phyloP scores from a whole-genome alignment of 2,113 vertebrate genomes.

The Xenopus laevis region DNA sequence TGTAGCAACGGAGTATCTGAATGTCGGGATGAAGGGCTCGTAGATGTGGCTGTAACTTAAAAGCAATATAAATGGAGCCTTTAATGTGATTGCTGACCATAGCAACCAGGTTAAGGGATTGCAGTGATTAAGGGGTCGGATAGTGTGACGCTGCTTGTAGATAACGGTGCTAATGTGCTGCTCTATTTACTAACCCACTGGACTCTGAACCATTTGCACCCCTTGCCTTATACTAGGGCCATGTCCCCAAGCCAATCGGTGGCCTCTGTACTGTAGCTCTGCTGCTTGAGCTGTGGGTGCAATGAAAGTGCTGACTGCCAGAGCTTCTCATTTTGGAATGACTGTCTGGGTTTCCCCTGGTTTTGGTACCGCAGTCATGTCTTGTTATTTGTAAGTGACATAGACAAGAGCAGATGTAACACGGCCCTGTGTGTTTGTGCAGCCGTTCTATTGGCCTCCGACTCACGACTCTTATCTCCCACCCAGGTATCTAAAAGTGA shows the following conservation, averaged over 20 bases:
- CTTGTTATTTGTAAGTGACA: not conserved
- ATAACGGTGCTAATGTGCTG: too few relatives aligned
- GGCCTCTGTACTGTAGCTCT: not conserved
- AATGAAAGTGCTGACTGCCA: too few relatives aligned
- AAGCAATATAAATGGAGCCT: too few relatives aligned
- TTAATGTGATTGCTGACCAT: too few relatives aligned
- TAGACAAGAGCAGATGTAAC: not conserved
- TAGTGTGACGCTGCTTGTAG: too few relatives aligned
- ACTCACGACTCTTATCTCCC: not conserved
- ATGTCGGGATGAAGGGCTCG: too few relatives aligned
- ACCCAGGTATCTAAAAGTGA: conserved; percentile 55
- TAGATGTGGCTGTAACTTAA: too few relatives aligned
- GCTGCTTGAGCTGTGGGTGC: too few relatives aligned
- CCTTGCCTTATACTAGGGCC: not conserved
- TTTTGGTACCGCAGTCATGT: not conserved
- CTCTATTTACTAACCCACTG: not conserved
- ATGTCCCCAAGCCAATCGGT: not conserved
- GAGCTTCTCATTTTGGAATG: not conserved
- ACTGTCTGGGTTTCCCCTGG: not conserved
- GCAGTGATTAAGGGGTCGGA: too few relatives aligned
- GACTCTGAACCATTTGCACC: not conserved
- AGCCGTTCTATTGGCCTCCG: too few relatives aligned
- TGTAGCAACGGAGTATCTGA: too few relatives aligned
- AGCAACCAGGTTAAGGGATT: too few relatives aligned
- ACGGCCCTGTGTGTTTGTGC: not conserved